Percentiles rank a stretch among this genome's conserved stretches.
Evolutionary conservation across 2,113 vertebrate genomes (phyloP).

Genomic region (Takifugu bimaculatus): DNA sequence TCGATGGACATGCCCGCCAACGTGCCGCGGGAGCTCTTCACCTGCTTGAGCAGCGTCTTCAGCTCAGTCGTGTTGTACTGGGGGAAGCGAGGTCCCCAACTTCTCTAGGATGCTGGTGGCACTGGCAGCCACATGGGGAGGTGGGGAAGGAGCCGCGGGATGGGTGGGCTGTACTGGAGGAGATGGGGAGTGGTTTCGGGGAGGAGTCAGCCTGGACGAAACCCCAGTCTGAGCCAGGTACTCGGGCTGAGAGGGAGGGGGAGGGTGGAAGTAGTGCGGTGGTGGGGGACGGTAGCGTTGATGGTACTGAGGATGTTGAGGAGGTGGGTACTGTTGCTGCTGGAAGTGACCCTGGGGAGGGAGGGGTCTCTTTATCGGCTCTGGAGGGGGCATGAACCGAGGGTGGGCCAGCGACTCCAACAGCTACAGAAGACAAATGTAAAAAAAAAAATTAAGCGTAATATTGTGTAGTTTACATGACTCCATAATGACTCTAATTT

Average conservation of each 20-base stretch:
- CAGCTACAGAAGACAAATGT: not conserved
- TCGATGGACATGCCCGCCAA: constrained; percentile 89
- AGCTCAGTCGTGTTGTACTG: constrained; percentile 84
- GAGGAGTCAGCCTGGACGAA: constrained; percentile 22
- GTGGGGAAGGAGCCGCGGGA: not conserved
- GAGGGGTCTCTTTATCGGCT: constrained; percentile 56
- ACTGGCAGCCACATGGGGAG: not conserved
- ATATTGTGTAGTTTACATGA: too few relatives aligned
- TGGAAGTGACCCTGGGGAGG: constrained; percentile 30
- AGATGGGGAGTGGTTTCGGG: constrained; percentile 51
- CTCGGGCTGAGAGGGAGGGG: not conserved
- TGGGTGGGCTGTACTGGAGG: constrained; percentile 20
- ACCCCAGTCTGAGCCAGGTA: constrained; percentile 10
- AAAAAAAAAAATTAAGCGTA: not conserved
- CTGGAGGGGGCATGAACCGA: constrained; percentile 38
- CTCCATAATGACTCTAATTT: too few relatives aligned
- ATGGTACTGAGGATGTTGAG: constrained; percentile 3
- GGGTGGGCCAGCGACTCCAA: constrained; percentile 26
- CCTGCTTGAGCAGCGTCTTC: constrained; percentile 85
- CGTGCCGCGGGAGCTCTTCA: constrained; percentile 86
- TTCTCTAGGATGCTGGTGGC: constrained; percentile 79
- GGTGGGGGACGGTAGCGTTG: constrained; percentile 5
- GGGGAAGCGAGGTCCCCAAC: constrained; percentile 79
- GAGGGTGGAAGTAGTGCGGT: not conserved
- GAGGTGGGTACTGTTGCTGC: constrained; percentile 31